phyloP scores from a whole-genome alignment of 2,113 vertebrate genomes.

The Sylvietta virens region DNA sequence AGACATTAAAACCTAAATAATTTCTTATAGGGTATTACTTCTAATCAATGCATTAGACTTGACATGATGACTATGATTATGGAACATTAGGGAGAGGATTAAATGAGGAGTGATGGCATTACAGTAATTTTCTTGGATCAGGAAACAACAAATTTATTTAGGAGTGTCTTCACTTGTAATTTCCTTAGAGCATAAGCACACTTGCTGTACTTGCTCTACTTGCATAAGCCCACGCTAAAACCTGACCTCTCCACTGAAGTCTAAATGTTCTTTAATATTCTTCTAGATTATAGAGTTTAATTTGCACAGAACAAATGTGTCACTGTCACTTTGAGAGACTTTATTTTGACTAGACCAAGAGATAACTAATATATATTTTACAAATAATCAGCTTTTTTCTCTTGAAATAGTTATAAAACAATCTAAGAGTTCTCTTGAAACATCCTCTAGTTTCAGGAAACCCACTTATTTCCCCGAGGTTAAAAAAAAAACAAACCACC shows the following conservation, averaged over 20 bases:
- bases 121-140: background rate
- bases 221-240: background rate
- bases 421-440: conserved; percentile 19
- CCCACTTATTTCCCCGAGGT: background rate
- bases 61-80: background rate
- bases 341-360: conserved; percentile 39
- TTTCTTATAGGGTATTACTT: background rate
- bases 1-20: background rate
- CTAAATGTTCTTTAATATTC: background rate
- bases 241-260: background rate
- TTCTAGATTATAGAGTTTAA: conserved; percentile 9
- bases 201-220: background rate
- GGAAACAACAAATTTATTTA: background rate
- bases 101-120: background rate
- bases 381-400: conserved; percentile 13
- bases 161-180: background rate
- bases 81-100: background rate
- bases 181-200: background rate
- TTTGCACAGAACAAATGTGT: background rate
- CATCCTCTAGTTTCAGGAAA: background rate
- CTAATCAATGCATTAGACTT: background rate
- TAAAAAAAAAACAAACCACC: conserved; percentile 29
- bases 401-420: conserved; percentile 45
- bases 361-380: conserved; percentile 5
- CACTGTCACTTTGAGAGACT: conserved; percentile 22